Base-by-base conservation (phyloP, 2,888 invertebrate species). In the Nomada hirtipes region DNA sequence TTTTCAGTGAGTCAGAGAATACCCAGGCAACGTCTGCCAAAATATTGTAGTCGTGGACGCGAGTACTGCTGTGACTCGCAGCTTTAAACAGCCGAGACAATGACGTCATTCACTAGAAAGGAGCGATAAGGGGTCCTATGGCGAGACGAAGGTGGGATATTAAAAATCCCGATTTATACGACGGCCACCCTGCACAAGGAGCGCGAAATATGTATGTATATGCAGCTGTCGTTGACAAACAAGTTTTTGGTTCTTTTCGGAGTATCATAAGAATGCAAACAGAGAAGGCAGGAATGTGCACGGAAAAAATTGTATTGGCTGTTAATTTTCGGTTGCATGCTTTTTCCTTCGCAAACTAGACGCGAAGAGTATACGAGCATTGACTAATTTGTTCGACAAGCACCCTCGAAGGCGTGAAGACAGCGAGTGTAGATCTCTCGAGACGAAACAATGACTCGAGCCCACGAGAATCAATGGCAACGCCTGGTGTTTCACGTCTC, bases 101-200 rank as follows among this genome's bases (percentile, higher is more conserved):
- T 89, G 87, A 88, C 85, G 83, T 89, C 86, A 89, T 86, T 88
- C 59, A 76, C 64, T 52, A 65, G 47, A 83, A 77, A 71, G 73
- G 60, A 61, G 70, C 67, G 68, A 79, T 77, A 73, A 72, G 74
- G 64, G 50, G 67, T 44, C 64, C 44, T 59, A 53, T 61, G 71
- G 61, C 65, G 74, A 67, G 23, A n/a, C 65, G 47, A 52, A 84
- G 64, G 65, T 64, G 71, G 59, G 61, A 68, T 60, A 67, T 77
- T 74, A 78, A 73, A 36, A 71, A 59, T 67, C 72, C 72, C 63
- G 82, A 73, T 77, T 67, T 64, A 69, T n/a, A 36, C 47, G 44
- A 2, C 61, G 65, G 11, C 47, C 55, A 52, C 23, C 59, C 60
- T 11, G 70, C 44, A 29, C 50, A 55, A 70, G 29, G 55, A 53